Conservation (phyloP, 2,888 invertebrate species). For the Meta bourneti region DNA sequence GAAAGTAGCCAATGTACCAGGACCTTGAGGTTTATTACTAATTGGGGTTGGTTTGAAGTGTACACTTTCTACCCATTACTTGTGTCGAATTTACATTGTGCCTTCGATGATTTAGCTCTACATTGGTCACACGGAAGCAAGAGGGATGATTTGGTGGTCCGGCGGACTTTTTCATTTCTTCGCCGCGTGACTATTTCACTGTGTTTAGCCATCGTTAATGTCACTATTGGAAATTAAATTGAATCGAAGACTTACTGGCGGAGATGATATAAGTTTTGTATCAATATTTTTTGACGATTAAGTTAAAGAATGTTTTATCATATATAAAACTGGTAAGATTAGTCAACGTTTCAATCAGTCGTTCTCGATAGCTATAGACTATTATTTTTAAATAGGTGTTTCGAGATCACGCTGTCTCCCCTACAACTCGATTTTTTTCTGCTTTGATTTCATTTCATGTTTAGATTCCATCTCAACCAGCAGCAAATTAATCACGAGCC, state of each 20-base stretch:
- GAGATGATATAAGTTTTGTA: neutral
- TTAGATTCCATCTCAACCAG: no score
- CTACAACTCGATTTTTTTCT: no score
- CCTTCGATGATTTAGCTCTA: conserved; percentile 28
- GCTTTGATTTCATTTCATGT: no score
- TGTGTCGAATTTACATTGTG: conserved; percentile 31
- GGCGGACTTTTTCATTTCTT: neutral
- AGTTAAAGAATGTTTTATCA: neutral
- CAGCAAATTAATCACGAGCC: no score
- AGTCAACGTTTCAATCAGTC: no score
- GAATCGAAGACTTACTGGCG: neutral
- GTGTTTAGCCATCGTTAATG: neutral
- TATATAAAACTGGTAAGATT: no score
- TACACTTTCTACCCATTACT: conserved; percentile 17
- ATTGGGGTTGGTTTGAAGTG: conserved; percentile 33
- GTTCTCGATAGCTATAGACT: no score
- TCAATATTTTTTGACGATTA: neutral
- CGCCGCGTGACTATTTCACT: neutral
- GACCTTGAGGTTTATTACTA: conserved; percentile 54
- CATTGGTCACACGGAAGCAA: neutral
- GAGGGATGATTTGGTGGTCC: conserved; percentile 1
- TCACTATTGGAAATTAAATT: neutral
- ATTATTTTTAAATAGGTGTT: no score
- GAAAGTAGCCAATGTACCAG: neutral
- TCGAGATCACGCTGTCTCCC: no score